Conservation (phyloP, 2,888 invertebrate genomes). For the Barypeithes pellucidus region DNA sequence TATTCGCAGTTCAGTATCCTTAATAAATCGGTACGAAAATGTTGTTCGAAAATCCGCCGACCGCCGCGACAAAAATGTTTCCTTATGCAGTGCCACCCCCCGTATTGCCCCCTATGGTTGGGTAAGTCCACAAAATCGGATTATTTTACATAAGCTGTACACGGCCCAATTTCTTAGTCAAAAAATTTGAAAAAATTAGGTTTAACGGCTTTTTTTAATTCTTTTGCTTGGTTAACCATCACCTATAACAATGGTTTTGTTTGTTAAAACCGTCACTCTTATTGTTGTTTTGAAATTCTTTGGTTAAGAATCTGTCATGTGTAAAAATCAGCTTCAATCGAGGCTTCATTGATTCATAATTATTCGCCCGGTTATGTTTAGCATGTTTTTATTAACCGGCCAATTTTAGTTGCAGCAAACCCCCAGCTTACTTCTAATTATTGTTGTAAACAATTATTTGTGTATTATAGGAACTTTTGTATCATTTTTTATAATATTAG, state of each 20-base stretch:
- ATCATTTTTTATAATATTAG: slow-evolving; percentile 6
- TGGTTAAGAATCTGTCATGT: background rate
- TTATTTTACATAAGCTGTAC: background rate
- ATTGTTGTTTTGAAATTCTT: background rate
- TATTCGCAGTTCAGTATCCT: slow-evolving; percentile 28
- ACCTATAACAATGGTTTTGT: too few species aligned
- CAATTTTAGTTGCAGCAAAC: slow-evolving; percentile 37
- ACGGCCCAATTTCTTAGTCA: background rate
- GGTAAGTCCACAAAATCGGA: slow-evolving; percentile 63
- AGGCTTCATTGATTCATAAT: background rate
- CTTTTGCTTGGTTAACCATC: too few species aligned
- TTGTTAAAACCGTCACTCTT: too few species aligned
- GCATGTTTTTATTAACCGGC: slow-evolving; percentile 43
- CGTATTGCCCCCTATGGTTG: slow-evolving; percentile 68
- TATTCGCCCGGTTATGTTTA: slow-evolving; percentile 15
- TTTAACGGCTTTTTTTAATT: background rate
- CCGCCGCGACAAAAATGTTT: slow-evolving; percentile 75
- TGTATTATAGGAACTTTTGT: slow-evolving; percentile 21
- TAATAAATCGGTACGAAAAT: slow-evolving; percentile 66
- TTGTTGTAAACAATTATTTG: slow-evolving; percentile 15
- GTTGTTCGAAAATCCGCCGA: slow-evolving; percentile 82
- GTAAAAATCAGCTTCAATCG: background rate
- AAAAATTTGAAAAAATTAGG: background rate
- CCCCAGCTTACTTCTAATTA: slow-evolving; percentile 4
- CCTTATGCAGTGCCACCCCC: slow-evolving; percentile 84